Evolutionary conservation across 2,797 vertebrate species (phyloP).

Genomic region (Lateolabrax maculatus): DNA sequence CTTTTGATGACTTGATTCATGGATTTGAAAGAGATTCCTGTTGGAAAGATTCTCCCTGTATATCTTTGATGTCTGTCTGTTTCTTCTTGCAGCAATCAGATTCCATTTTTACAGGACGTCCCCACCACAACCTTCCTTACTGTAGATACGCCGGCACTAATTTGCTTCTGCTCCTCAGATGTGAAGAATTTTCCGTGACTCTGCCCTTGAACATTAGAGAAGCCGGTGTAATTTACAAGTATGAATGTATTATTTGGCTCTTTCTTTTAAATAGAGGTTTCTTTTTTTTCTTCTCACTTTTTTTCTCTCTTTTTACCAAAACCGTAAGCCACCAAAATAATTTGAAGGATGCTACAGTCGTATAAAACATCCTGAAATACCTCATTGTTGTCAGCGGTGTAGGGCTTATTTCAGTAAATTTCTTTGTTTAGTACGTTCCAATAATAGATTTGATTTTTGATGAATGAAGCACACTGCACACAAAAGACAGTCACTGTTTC

Average conservation of each 20-base stretch:
- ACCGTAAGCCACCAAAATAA: neutral
- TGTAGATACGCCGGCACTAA: neutral
- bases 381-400: neutral
- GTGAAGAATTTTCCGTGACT: neutral
- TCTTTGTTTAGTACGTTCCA: neutral
- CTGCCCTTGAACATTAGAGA: too few relatives aligned
- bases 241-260: neutral
- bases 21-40: neutral
- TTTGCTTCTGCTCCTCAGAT: neutral
- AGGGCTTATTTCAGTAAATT: neutral
- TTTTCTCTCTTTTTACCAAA: neutral
- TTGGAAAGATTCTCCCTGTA: neutral
- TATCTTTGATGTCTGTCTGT: neutral
- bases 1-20: neutral
- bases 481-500: neutral
- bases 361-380: neutral
- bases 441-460: neutral
- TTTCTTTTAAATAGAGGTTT: too few relatives aligned
- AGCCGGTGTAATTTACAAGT: neutral
- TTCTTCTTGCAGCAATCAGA: neutral
- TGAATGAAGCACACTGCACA: neutral
- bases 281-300: too few relatives aligned
- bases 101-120: neutral
- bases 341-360: neutral
- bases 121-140: neutral